phyloP scores from a whole-genome alignment of 2,797 vertebrate species.

The Rhinogobio ventralis region DNA sequence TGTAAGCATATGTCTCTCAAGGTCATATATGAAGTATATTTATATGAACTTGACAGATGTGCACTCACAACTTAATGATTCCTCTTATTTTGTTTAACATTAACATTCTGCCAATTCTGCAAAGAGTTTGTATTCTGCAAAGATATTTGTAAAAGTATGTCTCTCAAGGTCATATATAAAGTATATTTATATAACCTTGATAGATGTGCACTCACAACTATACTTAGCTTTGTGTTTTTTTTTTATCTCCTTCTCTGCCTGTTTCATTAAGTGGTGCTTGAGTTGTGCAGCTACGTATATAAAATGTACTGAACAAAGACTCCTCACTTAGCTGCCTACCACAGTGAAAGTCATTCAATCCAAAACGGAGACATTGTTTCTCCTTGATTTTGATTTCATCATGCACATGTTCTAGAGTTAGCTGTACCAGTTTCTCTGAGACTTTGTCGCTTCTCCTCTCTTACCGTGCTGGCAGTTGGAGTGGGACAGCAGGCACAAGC shows the following conservation, averaged over 20 bases:
- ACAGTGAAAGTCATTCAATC: constrained; percentile 2
- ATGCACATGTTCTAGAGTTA: background rate
- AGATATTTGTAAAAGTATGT: background rate
- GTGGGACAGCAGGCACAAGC: constrained; percentile 74
- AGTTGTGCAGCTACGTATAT: background rate
- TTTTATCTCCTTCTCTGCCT: background rate
- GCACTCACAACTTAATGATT: background rate
- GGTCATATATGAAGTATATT: background rate
- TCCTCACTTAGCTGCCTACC: background rate
- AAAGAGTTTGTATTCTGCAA: background rate
- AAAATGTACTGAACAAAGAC: constrained; percentile 8
- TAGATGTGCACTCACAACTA: background rate
- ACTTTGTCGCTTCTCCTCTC: constrained; percentile 58
- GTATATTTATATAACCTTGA: background rate
- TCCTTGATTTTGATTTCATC: background rate
- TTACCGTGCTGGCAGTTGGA: constrained; percentile 77
- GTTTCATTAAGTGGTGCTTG: background rate
- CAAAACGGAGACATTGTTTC: constrained; percentile 13
- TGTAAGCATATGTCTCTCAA: background rate
- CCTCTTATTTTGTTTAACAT: background rate
- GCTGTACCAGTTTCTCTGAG: background rate
- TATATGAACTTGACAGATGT: background rate
- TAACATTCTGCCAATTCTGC: background rate
- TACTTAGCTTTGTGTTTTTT: background rate
- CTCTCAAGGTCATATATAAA: background rate